phyloP scores from a whole-genome alignment of 2,888 invertebrate genomes.

The Tridacna gigas region DNA sequence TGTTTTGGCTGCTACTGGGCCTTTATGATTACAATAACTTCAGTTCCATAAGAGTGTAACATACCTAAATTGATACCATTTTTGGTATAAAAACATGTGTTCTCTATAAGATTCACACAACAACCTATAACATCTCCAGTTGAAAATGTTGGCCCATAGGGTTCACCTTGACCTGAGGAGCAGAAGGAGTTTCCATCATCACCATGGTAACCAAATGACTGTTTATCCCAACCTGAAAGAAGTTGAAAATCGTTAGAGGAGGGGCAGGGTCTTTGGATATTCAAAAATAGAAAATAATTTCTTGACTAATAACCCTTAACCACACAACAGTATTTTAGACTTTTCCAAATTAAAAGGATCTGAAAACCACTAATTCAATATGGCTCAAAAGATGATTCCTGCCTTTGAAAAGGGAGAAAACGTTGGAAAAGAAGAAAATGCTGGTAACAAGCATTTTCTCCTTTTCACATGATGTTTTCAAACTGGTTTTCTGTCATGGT shows the following conservation, averaged over 20 bases:
- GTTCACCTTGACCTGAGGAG: conserved; percentile 98
- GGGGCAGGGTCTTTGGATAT: too few species aligned
- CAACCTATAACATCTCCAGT: conserved; percentile 99
- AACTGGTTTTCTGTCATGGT: too few species aligned
- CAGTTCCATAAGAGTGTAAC: conserved; percentile 23
- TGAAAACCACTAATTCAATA: neutral
- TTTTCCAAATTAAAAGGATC: neutral
- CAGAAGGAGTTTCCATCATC: conserved; percentile 99
- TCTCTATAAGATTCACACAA: conserved; percentile 98
- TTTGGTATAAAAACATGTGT: conserved; percentile 99
- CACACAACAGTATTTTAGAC: neutral
- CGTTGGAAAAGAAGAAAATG: too few species aligned
- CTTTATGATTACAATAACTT: too few species aligned
- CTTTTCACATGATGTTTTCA: too few species aligned
- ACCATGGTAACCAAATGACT: conserved; percentile 99
- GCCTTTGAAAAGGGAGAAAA: too few species aligned
- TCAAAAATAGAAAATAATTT: too few species aligned
- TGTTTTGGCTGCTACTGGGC: too few species aligned
- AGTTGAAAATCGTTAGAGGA: neutral
- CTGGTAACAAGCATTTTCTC: too few species aligned
- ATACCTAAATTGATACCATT: conserved; percentile 95
- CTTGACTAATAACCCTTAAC: too few species aligned
- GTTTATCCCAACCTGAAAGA: conserved; percentile 96
- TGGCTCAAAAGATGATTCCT: too few species aligned
- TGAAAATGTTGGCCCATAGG: conserved; percentile 99